Conservation (phyloP, 2,797 vertebrate species). For the Sitta carolinensis region DNA sequence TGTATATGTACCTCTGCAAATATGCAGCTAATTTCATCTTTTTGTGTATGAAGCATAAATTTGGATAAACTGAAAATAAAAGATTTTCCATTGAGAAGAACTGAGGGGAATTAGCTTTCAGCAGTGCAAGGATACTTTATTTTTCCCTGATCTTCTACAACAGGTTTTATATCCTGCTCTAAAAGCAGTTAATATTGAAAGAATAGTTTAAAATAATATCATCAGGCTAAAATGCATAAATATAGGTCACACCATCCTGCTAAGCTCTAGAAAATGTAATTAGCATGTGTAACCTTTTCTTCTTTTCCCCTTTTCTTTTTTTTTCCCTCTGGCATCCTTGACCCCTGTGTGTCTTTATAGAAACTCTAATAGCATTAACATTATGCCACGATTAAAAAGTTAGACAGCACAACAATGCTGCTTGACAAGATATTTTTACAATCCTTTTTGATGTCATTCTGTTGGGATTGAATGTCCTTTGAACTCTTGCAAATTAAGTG, state of each 20-base stretch:
- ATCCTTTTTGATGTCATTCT: slow-evolving; percentile 73
- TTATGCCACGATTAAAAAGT: slow-evolving; percentile 73
- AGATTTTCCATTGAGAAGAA: background rate
- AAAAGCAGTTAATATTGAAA: background rate
- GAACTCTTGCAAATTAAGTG: slow-evolving; percentile 72
- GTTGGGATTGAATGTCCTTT: slow-evolving; percentile 72
- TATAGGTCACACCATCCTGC: slow-evolving; percentile 37
- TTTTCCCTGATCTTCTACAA: background rate
- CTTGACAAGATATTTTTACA: slow-evolving; percentile 73
- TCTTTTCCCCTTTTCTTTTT: slow-evolving; percentile 20
- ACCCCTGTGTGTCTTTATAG: slow-evolving; percentile 67
- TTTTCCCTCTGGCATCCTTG: slow-evolving; percentile 53
- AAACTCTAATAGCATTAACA: slow-evolving; percentile 73
- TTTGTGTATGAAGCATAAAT: background rate
- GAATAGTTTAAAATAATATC: slow-evolving; percentile 58
- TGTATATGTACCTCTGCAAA: background rate
- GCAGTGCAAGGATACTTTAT: background rate
- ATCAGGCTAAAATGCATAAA: slow-evolving; percentile 13
- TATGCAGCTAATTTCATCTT: background rate
- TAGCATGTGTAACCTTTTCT: slow-evolving; percentile 46
- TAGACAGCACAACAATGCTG: slow-evolving; percentile 69
- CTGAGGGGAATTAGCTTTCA: background rate
- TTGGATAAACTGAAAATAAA: background rate
- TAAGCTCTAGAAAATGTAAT: slow-evolving; percentile 70
- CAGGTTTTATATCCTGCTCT: background rate